phyloP scores from a whole-genome alignment of 2,888 invertebrate genomes.

The Phortica magna region DNA sequence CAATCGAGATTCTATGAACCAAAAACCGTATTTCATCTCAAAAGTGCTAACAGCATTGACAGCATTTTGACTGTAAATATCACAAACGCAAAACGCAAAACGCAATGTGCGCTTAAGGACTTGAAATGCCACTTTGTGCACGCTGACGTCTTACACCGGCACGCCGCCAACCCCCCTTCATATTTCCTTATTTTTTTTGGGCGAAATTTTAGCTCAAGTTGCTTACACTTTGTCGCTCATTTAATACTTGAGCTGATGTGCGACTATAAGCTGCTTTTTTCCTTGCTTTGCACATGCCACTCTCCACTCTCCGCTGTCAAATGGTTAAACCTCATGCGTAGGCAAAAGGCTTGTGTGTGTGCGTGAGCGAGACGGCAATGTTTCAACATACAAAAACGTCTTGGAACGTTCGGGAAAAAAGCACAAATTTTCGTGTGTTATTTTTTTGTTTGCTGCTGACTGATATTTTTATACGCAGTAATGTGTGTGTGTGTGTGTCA shows the following conservation, averaged over 20 bases:
- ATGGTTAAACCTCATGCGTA: not conserved
- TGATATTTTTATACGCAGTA: not conserved
- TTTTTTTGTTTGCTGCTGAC: no score
- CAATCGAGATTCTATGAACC: not conserved
- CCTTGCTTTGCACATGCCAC: constrained; percentile 8
- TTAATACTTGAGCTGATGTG: constrained; percentile 26
- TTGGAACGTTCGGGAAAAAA: not conserved
- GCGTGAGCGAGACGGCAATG: not conserved
- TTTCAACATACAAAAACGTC: not conserved
- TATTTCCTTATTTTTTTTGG: not conserved
- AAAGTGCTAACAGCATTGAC: constrained; percentile 67
- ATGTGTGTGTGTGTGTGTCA: constrained; percentile 20
- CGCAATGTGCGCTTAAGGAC: not conserved
- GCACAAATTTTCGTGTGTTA: not conserved
- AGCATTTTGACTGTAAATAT: constrained; percentile 58
- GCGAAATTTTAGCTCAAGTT: not conserved
- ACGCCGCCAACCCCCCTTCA: not conserved
- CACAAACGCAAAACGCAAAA: constrained; percentile 34
- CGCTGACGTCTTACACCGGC: constrained; percentile 7
- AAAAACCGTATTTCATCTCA: constrained; percentile 44
- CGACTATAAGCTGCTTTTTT: constrained; percentile 23
- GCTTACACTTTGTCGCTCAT: constrained; percentile 19
- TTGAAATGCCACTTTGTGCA: not conserved
- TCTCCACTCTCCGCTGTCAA: constrained; percentile 18
- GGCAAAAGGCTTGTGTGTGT: not conserved